Percentiles rank a stretch among this genome's conserved stretches.
Conservation (phyloP, 23 tunicate species). For the Diplosoma virens region DNA sequence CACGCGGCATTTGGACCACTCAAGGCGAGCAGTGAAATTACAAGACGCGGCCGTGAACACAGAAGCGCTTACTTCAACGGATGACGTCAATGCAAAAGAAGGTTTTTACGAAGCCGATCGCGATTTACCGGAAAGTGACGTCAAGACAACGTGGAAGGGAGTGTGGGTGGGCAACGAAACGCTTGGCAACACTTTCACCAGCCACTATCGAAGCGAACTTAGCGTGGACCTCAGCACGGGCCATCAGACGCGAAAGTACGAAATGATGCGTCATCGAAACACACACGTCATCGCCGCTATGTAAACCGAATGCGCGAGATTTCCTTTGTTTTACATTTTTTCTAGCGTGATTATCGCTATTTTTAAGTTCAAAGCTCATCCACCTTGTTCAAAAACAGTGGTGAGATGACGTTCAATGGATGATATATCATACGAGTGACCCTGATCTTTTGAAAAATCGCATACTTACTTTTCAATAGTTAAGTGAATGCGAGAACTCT, state of each 20-base stretch:
- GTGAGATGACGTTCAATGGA: too few relatives aligned
- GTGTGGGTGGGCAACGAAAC: constrained; percentile 35
- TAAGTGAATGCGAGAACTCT: too few relatives aligned
- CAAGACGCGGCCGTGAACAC: constrained; percentile 3
- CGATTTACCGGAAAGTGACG: neutral
- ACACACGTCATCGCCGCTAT: constrained; percentile 28
- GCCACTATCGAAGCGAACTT: constrained; percentile 46
- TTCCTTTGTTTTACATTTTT: too few relatives aligned
- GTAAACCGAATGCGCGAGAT: neutral
- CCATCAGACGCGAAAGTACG: constrained; percentile 20
- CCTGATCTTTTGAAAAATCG: too few relatives aligned
- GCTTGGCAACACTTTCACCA: neutral
- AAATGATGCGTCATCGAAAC: constrained; percentile 7
- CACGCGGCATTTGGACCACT: neutral
- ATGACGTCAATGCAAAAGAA: neutral
- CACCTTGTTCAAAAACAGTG: too few relatives aligned
- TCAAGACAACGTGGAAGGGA: constrained; percentile 30
- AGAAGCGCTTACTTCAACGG: neutral
- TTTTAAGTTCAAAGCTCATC: too few relatives aligned
- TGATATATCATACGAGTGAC: too few relatives aligned
- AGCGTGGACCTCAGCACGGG: constrained; percentile 35
- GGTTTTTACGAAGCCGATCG: neutral
- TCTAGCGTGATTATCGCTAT: too few relatives aligned
- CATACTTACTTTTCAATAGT: too few relatives aligned
- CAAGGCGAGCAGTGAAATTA: neutral